Conservation (phyloP, 2,888 invertebrate species). For the Acrobasis consociella region DNA sequence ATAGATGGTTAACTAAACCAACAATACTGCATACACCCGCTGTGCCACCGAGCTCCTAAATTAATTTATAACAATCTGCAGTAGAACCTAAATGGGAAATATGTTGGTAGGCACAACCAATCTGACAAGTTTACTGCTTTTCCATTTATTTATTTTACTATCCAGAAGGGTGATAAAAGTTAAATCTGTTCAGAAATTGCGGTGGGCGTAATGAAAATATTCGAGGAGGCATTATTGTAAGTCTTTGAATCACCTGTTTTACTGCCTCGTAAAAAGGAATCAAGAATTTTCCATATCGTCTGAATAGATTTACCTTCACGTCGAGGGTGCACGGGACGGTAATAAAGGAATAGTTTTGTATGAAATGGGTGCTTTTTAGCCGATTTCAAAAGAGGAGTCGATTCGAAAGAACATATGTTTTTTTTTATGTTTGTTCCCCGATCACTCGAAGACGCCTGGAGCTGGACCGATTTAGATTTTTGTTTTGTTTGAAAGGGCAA, state of each 20-base stretch:
- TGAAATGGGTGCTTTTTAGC: neutral
- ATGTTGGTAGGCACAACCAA: neutral
- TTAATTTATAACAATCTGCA: no score
- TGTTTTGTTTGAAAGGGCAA: no score
- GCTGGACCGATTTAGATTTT: no score
- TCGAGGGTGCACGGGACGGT: neutral
- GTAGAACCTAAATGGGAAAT: no score
- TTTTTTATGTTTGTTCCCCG: no score
- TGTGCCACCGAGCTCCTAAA: no score
- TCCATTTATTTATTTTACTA: constrained; percentile 14
- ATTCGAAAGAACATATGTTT: no score
- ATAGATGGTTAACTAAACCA: no score
- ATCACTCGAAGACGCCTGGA: no score
- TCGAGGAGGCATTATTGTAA: constrained; percentile 18
- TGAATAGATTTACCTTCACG: constrained; percentile 11
- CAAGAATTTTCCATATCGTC: constrained; percentile 17
- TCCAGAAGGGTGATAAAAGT: constrained; percentile 18
- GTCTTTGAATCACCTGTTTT: constrained; percentile 18
- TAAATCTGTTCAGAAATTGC: constrained; percentile 11
- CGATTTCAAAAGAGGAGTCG: no score
- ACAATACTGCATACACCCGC: no score
- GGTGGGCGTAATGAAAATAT: constrained; percentile 20
- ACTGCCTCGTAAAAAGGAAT: constrained; percentile 17
- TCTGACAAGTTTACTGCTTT: neutral
- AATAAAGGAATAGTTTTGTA: constrained; percentile 1